Base-by-base conservation (phyloP, 2,888 invertebrate genomes). In the Gordius sp. region DNA sequence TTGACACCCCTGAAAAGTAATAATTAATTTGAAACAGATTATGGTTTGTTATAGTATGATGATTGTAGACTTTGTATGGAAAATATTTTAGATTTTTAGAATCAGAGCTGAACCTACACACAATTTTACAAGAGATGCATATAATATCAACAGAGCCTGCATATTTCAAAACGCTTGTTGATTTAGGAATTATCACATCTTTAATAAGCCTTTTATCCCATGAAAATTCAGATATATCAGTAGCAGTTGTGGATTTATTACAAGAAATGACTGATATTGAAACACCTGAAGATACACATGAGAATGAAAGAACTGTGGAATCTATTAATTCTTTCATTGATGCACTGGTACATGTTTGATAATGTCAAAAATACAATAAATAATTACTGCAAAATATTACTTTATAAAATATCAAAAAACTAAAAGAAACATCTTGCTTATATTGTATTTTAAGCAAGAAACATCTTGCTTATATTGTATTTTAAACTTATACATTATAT, bases 81-180 rank as follows among this genome's bases (percentile, higher is more conserved):
- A 33, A 33, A 47, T 8, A 13, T 27, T 54, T 26, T 41, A 52
- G 33, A 18, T 41, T 39, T 24, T 53, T 60, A 20, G 24, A 59
- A 53, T 59, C 41, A 53, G 53, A 18, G 53, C 13, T 41, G 2
- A 23, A 24, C 20, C 41, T 57, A 54, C 26, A 41, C 41, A 26
- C 16, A 8, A 8, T 26, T 41, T 23, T 59, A 18, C 1, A 85
- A 74, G 85, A 87, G 66, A 75, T 99, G 68, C 84, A 93, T 72
- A 81, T 80, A 2, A 75, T 97, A 28, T 85, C 93, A 1, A 91
- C 91, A 2, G 84, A 83, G 39, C 91, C 93, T 0, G 87, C 93
- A 67, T 77, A 87, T 59, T 97, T 93, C 71, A 81, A 83, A 0
- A 69, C 85, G 56, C 74, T 93, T 60, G 84, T 91, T 1, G 83